Percentiles rank a stretch among this genome's conserved stretches.
Conservation (phyloP, 1,140 invertebrate genomes). For the Drosophila kurseongensis region DNA sequence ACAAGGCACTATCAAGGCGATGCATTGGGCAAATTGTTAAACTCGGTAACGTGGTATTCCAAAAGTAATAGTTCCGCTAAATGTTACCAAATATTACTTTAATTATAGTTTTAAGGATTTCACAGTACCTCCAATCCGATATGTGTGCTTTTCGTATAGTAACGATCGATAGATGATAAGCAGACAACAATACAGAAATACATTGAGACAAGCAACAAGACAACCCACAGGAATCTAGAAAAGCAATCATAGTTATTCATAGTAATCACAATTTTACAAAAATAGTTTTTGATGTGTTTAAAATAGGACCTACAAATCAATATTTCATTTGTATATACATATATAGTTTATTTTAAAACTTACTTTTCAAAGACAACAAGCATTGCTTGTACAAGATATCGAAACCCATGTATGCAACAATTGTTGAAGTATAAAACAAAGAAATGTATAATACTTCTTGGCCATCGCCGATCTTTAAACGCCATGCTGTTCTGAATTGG, state of each 20-base stretch:
- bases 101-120: neutral
- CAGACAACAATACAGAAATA: slow-evolving; percentile 63
- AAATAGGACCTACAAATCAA: no score
- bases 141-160: slow-evolving; percentile 85
- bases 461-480: slow-evolving; percentile 6
- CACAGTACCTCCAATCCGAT: slow-evolving; percentile 87
- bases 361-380: slow-evolving; percentile 68
- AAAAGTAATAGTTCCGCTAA: slow-evolving; percentile 87
- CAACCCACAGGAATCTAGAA: slow-evolving; percentile 68
- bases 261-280: neutral
- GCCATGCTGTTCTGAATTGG: neutral
- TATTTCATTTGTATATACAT: no score
- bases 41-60: slow-evolving; percentile 89
- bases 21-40: slow-evolving; percentile 86
- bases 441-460: slow-evolving; percentile 23
- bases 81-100: no score
- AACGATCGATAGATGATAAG: slow-evolving; percentile 70
- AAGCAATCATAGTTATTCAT: neutral
- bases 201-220: slow-evolving; percentile 55
- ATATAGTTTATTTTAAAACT: neutral
- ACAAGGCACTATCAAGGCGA: slow-evolving; percentile 84
- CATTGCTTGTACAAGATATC: slow-evolving; percentile 47
- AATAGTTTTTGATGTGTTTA: no score
- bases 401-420: slow-evolving; percentile 69
- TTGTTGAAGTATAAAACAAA: slow-evolving; percentile 64